Conservation (phyloP, 2,113 vertebrate genomes). For the Myrmecobius fasciatus region DNA sequence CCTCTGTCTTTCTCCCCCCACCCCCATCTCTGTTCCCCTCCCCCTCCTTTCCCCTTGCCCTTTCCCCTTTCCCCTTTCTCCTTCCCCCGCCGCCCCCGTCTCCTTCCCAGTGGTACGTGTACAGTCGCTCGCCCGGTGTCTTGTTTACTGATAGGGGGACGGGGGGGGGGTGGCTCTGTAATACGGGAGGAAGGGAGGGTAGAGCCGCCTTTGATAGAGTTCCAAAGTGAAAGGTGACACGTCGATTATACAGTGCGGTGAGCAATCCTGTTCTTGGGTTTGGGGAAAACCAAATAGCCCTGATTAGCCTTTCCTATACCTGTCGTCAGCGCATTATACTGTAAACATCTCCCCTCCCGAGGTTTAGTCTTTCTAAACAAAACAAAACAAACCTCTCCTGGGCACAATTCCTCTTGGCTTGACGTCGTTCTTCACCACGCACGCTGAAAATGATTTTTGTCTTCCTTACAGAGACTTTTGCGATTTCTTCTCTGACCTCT, state of each 20-base stretch:
- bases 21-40: background rate
- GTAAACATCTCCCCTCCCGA: conserved; percentile 61
- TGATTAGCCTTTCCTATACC: conserved; percentile 78
- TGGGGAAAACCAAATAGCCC: conserved; percentile 65
- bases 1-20: background rate
- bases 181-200: conserved; percentile 74
- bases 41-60: background rate
- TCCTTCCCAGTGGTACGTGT: conserved; percentile 60
- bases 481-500: conserved; percentile 59
- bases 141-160: conserved; percentile 55
- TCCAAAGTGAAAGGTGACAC: conserved; percentile 79
- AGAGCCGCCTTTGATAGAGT: conserved; percentile 75
- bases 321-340: conserved; percentile 68
- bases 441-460: conserved; percentile 49
- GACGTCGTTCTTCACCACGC: conserved; percentile 30
- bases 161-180: conserved; percentile 43
- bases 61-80: background rate
- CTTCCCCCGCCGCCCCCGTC: background rate
- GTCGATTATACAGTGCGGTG: conserved; percentile 69
- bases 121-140: conserved; percentile 44
- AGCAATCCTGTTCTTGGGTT: conserved; percentile 72
- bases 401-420: conserved; percentile 60
- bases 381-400: conserved; percentile 43
- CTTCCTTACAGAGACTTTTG: conserved; percentile 44
- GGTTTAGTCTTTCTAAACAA: conserved; percentile 59